These are phyloP conservation scores for Drosophila pseudoobscura DNA, from an alignment of 1,140 invertebrate species.

Conservation along the genomic window DNA sequence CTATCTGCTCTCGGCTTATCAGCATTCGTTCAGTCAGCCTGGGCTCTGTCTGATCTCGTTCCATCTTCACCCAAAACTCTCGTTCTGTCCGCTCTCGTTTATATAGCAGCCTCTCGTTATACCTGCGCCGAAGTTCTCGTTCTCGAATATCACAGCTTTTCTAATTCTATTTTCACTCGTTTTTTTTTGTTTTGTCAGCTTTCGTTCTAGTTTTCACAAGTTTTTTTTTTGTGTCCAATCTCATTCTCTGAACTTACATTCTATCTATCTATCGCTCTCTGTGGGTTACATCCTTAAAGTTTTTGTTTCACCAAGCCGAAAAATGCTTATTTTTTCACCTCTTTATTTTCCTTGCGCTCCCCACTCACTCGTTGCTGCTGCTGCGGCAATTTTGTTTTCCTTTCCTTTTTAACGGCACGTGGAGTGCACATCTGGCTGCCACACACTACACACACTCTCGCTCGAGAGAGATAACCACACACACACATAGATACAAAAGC, in stretches of 20 bases:
- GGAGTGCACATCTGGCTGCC: constrained; percentile 69
- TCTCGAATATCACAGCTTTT: too few relatives aligned
- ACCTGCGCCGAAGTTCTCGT: too few relatives aligned
- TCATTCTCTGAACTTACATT: too few relatives aligned
- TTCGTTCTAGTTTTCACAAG: constrained; percentile 9
- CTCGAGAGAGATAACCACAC: constrained; percentile 9
- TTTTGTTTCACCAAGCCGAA: constrained; percentile 52
- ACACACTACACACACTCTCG: constrained; percentile 31
- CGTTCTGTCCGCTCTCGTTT: too few relatives aligned
- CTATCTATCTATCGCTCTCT: constrained; percentile 9
- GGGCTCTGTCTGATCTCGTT: too few relatives aligned
- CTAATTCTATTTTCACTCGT: too few relatives aligned
- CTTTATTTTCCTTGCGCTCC: constrained; percentile 29
- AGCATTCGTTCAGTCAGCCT: too few relatives aligned
- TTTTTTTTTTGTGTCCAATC: constrained; percentile 2
- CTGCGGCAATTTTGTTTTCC: constrained; percentile 49
- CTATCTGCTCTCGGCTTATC: too few relatives aligned
- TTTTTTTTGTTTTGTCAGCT: too few relatives aligned
- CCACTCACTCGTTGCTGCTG: constrained; percentile 18
- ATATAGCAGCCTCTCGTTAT: too few relatives aligned
- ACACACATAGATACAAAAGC: constrained; percentile 1
- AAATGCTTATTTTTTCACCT: constrained; percentile 49
- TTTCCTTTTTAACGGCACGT: constrained; percentile 57
- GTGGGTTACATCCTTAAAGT: constrained; percentile 49
- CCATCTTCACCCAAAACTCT: too few relatives aligned